Evolutionary conservation across 1,140 invertebrate species (phyloP).

Genomic region (Cotesia chilonis): DNA sequence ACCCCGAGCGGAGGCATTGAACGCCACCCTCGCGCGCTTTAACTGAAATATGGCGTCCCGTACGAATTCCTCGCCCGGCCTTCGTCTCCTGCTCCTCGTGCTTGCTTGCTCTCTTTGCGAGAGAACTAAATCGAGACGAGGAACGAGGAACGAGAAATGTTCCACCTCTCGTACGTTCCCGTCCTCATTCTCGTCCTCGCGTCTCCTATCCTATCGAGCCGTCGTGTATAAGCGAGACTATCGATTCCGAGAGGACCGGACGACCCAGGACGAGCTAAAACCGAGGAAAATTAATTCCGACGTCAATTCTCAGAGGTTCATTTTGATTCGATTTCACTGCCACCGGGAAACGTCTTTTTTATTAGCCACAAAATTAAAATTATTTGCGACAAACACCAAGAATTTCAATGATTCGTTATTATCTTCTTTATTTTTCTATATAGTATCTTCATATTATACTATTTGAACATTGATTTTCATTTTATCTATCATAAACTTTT

Average conservation of each 20-base stretch:
- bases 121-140: slow-evolving; percentile 30
- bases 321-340: slow-evolving; percentile 35
- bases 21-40: slow-evolving; percentile 53
- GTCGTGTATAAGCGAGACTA: slow-evolving; percentile 27
- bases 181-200: slow-evolving; percentile 30
- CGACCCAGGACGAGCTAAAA: slow-evolving; percentile 27
- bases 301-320: slow-evolving; percentile 32
- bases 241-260: slow-evolving; percentile 29
- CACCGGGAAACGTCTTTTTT: not conserved
- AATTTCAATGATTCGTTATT: too few species aligned
- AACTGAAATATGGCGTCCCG: slow-evolving; percentile 49
- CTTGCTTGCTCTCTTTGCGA: slow-evolving; percentile 30
- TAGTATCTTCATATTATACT: too few species aligned
- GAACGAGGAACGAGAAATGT: not conserved
- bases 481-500: too few species aligned
- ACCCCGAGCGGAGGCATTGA: slow-evolving; percentile 60
- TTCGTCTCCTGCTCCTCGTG: slow-evolving; percentile 6
- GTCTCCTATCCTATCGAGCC: slow-evolving; percentile 26
- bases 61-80: slow-evolving; percentile 38
- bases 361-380: not conserved
- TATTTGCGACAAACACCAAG: not conserved
- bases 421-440: too few species aligned
- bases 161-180: slow-evolving; percentile 29
- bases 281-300: slow-evolving; percentile 33
- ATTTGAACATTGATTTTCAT: too few species aligned